Evolutionary conservation across 2,797 vertebrate genomes (phyloP), one percentile per base, ranked within the genome.

Genomic region (Rhadinocentrus ornatus): DNA sequence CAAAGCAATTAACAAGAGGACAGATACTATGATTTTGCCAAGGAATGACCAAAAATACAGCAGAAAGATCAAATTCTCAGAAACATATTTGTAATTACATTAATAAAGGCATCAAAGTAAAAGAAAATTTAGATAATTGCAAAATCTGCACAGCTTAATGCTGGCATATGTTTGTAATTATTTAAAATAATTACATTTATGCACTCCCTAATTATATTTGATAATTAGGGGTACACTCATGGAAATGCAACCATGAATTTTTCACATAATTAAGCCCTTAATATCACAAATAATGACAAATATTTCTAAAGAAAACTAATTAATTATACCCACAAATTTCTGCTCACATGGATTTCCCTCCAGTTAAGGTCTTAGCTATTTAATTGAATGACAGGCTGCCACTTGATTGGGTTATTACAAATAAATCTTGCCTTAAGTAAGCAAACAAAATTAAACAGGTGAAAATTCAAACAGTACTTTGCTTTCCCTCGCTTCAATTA

Each of bases 351-450:
- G 5, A 57, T 61, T 75, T 48, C 59, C 81, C 84, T 66, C 46
- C 69, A 41, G 86, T 78, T 62, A 71, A 63, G 41, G 81, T 70
- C 81, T 71, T 87, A 31, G 77, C 71, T 73, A 79, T 78, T 78
- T 82, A 88, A 84, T 78, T 88, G 84, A 90, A 83, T 82, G 91
- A 85, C 84, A 83, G 84, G 85, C 83, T 46, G 67, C 66, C 29
- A 75, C 84, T 88, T 92, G 83, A 93, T 91, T 88, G 77, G 80
- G 83, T 90, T 92, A 92, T 92, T 92, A 92, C 83, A 84, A 85
- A 88, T 89, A 87, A 84, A 91, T 89, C 75, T 71, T 58, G 83
- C 87, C 87, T 88, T 90, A 87, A 87, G 78, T 87, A 89, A 92
- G 67, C 71, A 80, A 76, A 82, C 75, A 81, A 71, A 92, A 91